These are phyloP conservation scores for Trachelus tabidus DNA, from an alignment of 2,888 invertebrate genomes.

Conservation along the genomic window DNA sequence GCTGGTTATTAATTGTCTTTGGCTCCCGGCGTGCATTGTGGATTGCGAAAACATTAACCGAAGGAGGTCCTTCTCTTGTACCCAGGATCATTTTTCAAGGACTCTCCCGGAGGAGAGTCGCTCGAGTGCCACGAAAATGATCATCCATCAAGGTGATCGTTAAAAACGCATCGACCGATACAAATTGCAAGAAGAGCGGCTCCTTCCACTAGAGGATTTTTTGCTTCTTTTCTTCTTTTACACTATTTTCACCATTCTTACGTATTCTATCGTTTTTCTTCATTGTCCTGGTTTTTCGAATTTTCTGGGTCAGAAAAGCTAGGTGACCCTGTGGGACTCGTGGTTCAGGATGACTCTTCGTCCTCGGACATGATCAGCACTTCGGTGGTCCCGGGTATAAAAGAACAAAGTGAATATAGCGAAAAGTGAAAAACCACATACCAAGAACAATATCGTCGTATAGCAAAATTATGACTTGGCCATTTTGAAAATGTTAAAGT, in stretches of 20 bases:
- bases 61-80: constrained; percentile 41
- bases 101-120: constrained; percentile 24
- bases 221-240: not conserved
- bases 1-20: constrained; percentile 64
- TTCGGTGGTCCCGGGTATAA: not conserved
- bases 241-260: not conserved
- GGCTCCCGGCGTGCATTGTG: constrained; percentile 55
- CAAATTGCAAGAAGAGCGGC: constrained; percentile 20
- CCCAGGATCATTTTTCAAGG: constrained; percentile 60
- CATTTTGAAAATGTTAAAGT: not conserved
- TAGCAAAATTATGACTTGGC: not conserved
- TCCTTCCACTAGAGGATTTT: not conserved
- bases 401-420: not conserved
- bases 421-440: not conserved
- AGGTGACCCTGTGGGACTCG: constrained; percentile 9
- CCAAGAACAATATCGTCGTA: not conserved
- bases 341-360: not conserved
- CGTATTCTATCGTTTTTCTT: constrained; percentile 20
- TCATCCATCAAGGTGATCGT: constrained; percentile 60
- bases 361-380: not conserved
- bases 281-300: constrained; percentile 17
- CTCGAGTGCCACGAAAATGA: constrained; percentile 1
- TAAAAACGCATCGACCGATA: constrained; percentile 55
- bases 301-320: constrained; percentile 10
- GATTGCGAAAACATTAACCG: constrained; percentile 62